Base-by-base conservation (phyloP, 2,113 vertebrate genomes). In the Alligator sinensis region DNA sequence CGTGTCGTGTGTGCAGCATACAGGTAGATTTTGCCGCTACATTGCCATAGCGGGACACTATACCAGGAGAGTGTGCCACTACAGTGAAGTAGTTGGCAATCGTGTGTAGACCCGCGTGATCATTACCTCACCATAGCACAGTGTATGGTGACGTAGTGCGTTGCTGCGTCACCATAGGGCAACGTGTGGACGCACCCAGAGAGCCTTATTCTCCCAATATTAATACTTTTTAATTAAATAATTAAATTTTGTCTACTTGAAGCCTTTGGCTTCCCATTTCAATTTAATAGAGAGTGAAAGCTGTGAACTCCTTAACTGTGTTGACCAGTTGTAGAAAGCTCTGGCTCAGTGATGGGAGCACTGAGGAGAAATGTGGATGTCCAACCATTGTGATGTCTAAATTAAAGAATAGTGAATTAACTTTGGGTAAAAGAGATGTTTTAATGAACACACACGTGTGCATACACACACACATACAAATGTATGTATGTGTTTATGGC, bases 401-500 rank as follows among this genome's bases (percentile, higher is more conserved):
- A 38, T 74, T 55, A 82, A 24, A 27, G 88, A 90, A 21, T 11
- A 92, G 77, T 91, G n/a, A 28, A 3, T 2, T 63, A 80, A 64
- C 18, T 77, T 83, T 21, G 19, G 7, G 62, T 84, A 27, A 59
- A 88, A 87, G 5, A 59, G 13, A 80, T 72, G 9, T 76, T 89
- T 77, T 55, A 75, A 25, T 82, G 63, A 28, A 58, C 74, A 60
- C 1, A 62, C 9, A 12, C 59, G 19, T 11, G 28, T 19, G 60
- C 10, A 25, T 2, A 0, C 59, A 24, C 19, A 78, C 5, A 64
- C 77, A 54, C 21, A 2, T 57, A 72, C 11, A 78, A 84, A 76
- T 58, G 14, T 66, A 27, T 74, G 54, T 38, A 16, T 8, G 5
- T 60, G 11, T 0, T 0, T 54, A 30, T 64, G 9, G 62, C 38